These are phyloP conservation scores for Geococcyx californianus DNA, from an alignment of 2,113 vertebrate genomes.

Conservation along the genomic window DNA sequence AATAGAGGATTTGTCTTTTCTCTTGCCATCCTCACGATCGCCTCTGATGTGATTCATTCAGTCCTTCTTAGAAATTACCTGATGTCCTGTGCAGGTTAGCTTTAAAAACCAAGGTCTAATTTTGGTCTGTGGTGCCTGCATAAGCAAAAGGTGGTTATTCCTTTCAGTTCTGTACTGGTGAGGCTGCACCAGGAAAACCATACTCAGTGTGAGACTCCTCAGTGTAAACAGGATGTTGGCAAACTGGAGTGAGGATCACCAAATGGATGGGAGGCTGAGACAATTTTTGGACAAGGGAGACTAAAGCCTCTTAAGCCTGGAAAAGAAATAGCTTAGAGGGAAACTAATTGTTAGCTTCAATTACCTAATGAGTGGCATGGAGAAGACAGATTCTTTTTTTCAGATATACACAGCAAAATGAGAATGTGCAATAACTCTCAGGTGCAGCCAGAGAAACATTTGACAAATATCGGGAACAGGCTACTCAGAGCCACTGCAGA, in stretches of 20 bases:
- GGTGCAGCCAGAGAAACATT: neutral
- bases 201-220: neutral
- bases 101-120: neutral
- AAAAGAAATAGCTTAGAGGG: neutral
- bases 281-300: neutral
- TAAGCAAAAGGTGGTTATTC: neutral
- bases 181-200: neutral
- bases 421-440: neutral
- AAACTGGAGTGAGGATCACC: neutral
- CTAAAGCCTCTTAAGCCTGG: neutral
- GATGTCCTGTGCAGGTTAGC: neutral
- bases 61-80: neutral
- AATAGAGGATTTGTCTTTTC: neutral
- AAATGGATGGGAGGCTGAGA: neutral
- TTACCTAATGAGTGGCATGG: neutral
- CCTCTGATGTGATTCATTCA: neutral
- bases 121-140: neutral
- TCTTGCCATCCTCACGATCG: neutral
- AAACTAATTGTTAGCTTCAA: neutral
- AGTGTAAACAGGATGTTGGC: neutral
- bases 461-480: neutral
- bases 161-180: neutral
- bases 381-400: neutral
- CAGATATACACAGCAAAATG: neutral
- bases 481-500: neutral